Base-by-base conservation (phyloP, 1,140 invertebrate species). In the Zaprionus tsacasi region DNA sequence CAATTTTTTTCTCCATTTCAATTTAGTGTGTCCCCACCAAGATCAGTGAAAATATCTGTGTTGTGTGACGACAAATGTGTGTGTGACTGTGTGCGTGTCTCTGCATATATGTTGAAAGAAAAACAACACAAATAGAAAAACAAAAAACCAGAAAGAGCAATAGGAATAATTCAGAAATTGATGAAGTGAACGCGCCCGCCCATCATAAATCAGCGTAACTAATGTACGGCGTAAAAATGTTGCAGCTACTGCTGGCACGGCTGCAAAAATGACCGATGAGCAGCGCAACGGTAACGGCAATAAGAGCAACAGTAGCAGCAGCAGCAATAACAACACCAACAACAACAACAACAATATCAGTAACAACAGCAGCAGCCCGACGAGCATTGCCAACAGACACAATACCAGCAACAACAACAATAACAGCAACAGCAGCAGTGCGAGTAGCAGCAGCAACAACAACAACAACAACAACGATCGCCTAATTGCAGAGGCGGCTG, bases 201-300 rank as follows among this genome's bases (percentile, higher is more conserved):
- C 30, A 17, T 54, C 38, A 56, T 58, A 60, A 72, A 55, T 66
- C 13, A 69, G 58, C 70, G 65, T 65, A 74, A 68, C 54, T 78
- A 75, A 78, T 65, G 76, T 74, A 65, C 65, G 76, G 70, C 65
- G 60, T 76, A 69, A 73, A 69, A 71, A 78, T 70, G 63, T 69
- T 73, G 67, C 70, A 79, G 67, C 66, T 68, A 72, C 68, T 77
- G 70, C 70, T 61, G 63, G 60, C 43, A 63, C 58, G 92, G 93
- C 92, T 70, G 82, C 93, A 92, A 94, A 93, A 93, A 94, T 94
- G 93, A 93, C 91, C 93, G 93, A 93, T 92, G 93, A 94, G 91
- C 82, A 94, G 91, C 82, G 76, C 64, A 78, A 78, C 75, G 66
- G 56, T 64, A 89, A 72, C 80, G 81, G 79, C 71, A 90, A 68